Evolutionary conservation across 2,113 vertebrate species (phyloP).

Genomic region (Chamaetylas fuelleborni): DNA sequence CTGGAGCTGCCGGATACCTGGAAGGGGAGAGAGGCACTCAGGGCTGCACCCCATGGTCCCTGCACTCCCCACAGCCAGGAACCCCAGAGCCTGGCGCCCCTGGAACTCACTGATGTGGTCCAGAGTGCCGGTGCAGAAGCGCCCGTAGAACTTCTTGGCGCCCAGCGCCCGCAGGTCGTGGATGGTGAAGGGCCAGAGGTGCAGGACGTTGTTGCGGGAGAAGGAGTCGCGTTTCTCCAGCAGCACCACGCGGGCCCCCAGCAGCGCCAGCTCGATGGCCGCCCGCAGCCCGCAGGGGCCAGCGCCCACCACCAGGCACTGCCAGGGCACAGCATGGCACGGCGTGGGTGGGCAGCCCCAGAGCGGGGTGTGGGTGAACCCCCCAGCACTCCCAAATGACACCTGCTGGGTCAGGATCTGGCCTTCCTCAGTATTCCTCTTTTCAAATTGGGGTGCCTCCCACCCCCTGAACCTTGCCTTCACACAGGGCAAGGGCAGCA

Average conservation of each 20-base stretch:
- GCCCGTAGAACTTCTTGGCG: conserved; percentile 93
- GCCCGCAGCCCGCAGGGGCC: conserved; percentile 90
- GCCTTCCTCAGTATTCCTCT: neutral
- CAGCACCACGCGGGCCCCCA: conserved; percentile 87
- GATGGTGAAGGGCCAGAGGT: conserved; percentile 95
- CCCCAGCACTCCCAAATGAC: neutral
- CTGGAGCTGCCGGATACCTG: conserved; percentile 95
- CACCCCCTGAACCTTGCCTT: neutral
- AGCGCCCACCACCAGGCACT: conserved; percentile 92
- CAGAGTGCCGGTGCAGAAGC: conserved; percentile 87
- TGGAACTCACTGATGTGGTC: conserved; percentile 91
- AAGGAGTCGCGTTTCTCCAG: conserved; percentile 89
- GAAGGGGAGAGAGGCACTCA: neutral
- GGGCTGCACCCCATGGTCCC: accelerated
- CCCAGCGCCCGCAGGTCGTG: conserved; percentile 85
- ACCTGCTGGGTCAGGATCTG: accelerated
- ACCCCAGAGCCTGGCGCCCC: accelerated
- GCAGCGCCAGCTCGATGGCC: conserved; percentile 87
- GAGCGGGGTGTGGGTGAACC: too few relatives aligned
- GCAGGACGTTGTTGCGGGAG: conserved; percentile 94
- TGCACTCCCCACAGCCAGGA: neutral
- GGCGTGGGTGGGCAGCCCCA: accelerated
- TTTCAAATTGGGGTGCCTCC: neutral
- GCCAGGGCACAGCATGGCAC: neutral
- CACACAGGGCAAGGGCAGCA: neutral